Conservation (phyloP, 2,888 invertebrate species). For the Ormyrus nitidulus region DNA sequence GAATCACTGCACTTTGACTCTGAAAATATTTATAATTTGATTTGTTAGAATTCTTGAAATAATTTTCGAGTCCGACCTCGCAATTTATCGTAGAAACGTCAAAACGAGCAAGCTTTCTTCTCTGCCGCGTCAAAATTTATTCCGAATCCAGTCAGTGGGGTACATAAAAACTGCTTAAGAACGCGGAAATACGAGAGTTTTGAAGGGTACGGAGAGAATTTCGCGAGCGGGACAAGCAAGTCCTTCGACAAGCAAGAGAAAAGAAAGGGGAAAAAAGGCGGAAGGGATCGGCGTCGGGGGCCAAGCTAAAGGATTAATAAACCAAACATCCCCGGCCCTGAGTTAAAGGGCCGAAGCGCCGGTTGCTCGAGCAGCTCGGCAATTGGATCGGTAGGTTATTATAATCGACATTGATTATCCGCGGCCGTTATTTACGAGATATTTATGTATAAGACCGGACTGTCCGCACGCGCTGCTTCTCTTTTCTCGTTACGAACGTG, state of each 20-base stretch:
- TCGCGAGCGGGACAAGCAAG: background rate
- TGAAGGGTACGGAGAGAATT: background rate
- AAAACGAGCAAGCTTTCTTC: background rate
- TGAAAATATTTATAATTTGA: too few species aligned
- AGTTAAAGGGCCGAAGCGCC: conserved; percentile 24
- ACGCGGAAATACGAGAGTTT: conserved; percentile 20
- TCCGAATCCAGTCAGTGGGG: background rate
- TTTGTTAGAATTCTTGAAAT: too few species aligned
- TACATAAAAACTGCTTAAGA: conserved; percentile 7
- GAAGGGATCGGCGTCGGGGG: background rate
- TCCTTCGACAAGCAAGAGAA: background rate
- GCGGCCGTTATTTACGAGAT: conserved; percentile 68
- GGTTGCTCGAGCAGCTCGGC: conserved; percentile 26
- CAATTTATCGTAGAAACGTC: background rate
- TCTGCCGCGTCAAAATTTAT: conserved; percentile 18
- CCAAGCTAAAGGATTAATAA: conserved; percentile 34
- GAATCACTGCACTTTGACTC: background rate
- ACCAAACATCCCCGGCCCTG: conserved; percentile 20
- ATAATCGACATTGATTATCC: conserved; percentile 63
- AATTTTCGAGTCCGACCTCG: too few species aligned
- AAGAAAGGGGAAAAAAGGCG: background rate
- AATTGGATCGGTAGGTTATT: conserved; percentile 35
- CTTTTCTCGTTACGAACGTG: background rate
- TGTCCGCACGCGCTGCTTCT: conserved; percentile 13
- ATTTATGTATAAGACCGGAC: conserved; percentile 66